Conservation (phyloP, 1,140 invertebrate species). For the Acromyrmex heyeri region DNA sequence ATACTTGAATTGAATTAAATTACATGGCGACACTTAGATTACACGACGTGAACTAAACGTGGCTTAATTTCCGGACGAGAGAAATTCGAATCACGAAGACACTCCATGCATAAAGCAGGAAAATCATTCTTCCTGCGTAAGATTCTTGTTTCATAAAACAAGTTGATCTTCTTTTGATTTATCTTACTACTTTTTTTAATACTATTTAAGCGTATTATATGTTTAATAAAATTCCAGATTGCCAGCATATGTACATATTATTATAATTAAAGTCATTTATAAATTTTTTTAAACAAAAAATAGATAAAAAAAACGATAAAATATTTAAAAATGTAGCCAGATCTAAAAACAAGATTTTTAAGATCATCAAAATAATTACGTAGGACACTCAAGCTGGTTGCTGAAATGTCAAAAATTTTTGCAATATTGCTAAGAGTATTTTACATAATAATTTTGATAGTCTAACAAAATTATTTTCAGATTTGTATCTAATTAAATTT, state of each 20-base stretch:
- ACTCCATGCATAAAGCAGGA: not conserved
- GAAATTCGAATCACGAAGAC: not conserved
- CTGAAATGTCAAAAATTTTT: too few relatives aligned
- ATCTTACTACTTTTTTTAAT: not conserved
- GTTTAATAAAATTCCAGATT: constrained; percentile 7
- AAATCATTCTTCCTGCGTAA: constrained; percentile 14
- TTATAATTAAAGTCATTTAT: not conserved
- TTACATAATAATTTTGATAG: too few relatives aligned
- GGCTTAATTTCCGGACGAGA: constrained; percentile 31
- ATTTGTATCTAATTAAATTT: too few relatives aligned
- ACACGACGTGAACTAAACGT: not conserved
- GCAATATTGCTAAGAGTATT: too few relatives aligned
- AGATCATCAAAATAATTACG: too few relatives aligned
- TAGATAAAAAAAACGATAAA: too few relatives aligned
- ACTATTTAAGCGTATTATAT: not conserved
- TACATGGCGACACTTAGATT: not conserved
- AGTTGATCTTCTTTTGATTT: not conserved
- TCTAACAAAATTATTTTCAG: too few relatives aligned
- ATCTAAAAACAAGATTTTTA: too few relatives aligned
- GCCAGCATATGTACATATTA: not conserved
- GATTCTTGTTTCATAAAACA: not conserved
- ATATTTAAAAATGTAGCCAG: too few relatives aligned
- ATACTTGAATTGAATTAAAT: constrained; percentile 34
- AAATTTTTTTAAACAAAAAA: not conserved
- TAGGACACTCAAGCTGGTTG: too few relatives aligned